Evolutionary conservation across 2,113 vertebrate species (phyloP), one percentile per base, ranked within the genome.

Genomic region (Calidris pygmaea): DNA sequence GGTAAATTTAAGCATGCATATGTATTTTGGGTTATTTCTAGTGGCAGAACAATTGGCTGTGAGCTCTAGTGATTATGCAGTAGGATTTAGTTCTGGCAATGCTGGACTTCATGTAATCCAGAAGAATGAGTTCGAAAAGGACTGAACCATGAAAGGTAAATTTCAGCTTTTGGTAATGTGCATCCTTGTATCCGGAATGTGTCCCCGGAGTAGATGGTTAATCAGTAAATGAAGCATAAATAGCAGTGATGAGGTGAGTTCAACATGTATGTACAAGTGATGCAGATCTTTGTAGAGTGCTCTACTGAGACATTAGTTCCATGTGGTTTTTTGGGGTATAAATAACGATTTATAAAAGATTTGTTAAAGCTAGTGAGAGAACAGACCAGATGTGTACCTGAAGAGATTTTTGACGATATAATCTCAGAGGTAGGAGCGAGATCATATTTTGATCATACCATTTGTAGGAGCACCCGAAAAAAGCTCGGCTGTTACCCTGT

Each of bases 271-370:
- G 9, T 29, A 6, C 2, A 30, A 48, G 48, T 79, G 56, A 68
- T 66, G 15, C 3, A 41, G 18, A 30, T 47, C 50, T 90, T 71
- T 37, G 20, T 47, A 29, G 63, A 6, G 45, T 23, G 3, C 47
- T 73, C 23, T 63, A 4, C 10, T 30, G 41, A 60, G 50, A 35
- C 3, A 0, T 29, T 16, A 35, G 12, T 63, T 89, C 41, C 13
- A 8, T 0, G 0, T 0, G 3, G 27, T 82, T 88, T 55, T 68
- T 76, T 43, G 39, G 58, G 34, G 10, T 56, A 5, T 35, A 18
- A 59, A 41, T 59, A 43, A 34, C 56, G 39, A 65, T 78, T 78
- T 47, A 12, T 24, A 59, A 22, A 35, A 74, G 9, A 56, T 24
- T 65, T 87, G 12, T 27, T 35, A 78, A 91, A 85, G 43, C 15